phyloP scores from a whole-genome alignment of 2,888 invertebrate genomes.

The Rhabditoides inermis region DNA sequence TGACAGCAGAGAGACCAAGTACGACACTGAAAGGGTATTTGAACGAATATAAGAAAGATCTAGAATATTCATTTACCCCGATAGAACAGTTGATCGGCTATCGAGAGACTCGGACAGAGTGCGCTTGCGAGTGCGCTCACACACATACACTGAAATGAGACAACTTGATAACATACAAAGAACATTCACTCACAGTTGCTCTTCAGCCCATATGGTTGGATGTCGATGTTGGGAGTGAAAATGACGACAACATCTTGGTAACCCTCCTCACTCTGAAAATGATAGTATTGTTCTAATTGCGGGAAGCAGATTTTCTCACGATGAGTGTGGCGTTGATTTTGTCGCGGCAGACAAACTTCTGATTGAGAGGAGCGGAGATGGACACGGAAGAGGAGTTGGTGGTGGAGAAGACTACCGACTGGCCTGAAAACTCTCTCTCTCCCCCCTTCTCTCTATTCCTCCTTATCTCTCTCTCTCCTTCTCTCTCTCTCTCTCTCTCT shows the following conservation, averaged over 20 bases:
- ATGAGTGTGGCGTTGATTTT: not conserved
- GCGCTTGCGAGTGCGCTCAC: constrained; percentile 43
- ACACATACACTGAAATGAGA: constrained; percentile 44
- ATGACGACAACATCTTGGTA: constrained; percentile 38
- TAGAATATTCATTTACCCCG: constrained; percentile 20
- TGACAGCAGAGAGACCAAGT: no score
- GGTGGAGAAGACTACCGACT: no score
- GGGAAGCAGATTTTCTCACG: no score
- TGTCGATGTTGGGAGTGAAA: constrained; percentile 43
- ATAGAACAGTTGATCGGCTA: constrained; percentile 41
- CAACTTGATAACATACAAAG: constrained; percentile 4
- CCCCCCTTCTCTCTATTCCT: no score
- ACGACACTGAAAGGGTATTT: no score
- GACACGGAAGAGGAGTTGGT: constrained; percentile 32
- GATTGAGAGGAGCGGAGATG: constrained; percentile 41
- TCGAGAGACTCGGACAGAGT: constrained; percentile 42
- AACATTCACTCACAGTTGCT: constrained; percentile 40
- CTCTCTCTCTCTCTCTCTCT: no score
- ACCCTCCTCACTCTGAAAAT: no score
- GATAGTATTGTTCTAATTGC: no score
- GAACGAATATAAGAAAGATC: no score
- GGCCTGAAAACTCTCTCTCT: no score
- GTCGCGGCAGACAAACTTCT: constrained; percentile 27
- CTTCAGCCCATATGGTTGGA: constrained; percentile 43
- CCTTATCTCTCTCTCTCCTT: no score